Conservation (phyloP, 2,888 invertebrate genomes). For the Eupeodes latifasciatus region DNA sequence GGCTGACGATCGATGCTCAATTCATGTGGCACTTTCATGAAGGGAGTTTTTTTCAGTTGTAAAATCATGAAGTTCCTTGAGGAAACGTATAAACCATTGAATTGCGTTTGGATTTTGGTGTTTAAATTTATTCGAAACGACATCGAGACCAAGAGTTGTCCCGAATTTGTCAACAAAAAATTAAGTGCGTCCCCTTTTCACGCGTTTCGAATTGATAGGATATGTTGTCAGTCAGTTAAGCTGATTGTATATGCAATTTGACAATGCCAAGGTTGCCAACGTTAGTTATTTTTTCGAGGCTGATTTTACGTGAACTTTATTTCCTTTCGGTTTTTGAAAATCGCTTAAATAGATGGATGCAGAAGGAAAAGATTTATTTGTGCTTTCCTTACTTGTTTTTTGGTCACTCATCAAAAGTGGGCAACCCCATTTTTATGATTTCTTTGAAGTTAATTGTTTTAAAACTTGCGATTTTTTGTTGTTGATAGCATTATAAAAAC, state of each 20-base stretch:
- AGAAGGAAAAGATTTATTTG: too few relatives aligned
- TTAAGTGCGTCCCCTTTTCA: constrained; percentile 65
- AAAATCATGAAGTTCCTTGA: constrained; percentile 39
- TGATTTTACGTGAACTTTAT: too few relatives aligned
- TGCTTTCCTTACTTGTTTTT: too few relatives aligned
- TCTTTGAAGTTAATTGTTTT: neutral
- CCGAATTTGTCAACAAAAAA: constrained; percentile 78
- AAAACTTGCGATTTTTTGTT: neutral
- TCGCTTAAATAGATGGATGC: too few relatives aligned
- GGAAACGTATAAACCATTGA: neutral
- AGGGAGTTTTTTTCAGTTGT: constrained; percentile 41
- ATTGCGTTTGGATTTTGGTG: constrained; percentile 62
- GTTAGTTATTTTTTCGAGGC: neutral
- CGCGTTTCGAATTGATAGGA: constrained; percentile 59
- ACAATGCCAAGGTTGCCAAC: neutral
- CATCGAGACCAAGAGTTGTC: constrained; percentile 74
- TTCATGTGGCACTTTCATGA: constrained; percentile 54
- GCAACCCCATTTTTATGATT: too few relatives aligned
- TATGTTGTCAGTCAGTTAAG: constrained; percentile 28
- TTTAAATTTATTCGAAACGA: constrained; percentile 77
- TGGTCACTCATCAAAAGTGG: too few relatives aligned
- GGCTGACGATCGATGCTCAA: constrained; percentile 68
- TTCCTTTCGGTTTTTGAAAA: too few relatives aligned
- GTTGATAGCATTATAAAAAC: neutral
- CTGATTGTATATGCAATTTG: neutral